Percentiles rank a stretch among this genome's conserved stretches.
Evolutionary conservation across 2,888 invertebrate genomes (phyloP).

Genomic region (Leucozona laternaria): DNA sequence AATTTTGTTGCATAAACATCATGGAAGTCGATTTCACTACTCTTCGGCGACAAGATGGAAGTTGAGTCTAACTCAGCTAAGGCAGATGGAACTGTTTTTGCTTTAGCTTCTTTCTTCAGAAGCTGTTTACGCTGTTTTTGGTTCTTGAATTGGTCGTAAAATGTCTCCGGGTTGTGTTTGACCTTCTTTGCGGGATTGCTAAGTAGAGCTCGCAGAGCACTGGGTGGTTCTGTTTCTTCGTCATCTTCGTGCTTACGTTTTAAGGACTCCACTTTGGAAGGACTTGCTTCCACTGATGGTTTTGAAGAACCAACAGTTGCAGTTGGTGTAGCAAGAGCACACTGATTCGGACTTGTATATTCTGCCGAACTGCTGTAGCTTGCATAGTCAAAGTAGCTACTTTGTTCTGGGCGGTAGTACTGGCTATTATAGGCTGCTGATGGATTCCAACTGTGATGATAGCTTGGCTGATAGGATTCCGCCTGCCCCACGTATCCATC

Average conservation of each 20-base stretch:
- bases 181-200: conserved; percentile 83
- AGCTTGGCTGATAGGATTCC: conserved; percentile 76
- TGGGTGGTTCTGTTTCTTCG: conserved; percentile 78
- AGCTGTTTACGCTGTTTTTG: conserved; percentile 76
- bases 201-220: conserved; percentile 86
- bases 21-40: conserved; percentile 81
- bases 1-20: conserved; percentile 80
- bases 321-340: background rate
- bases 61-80: conserved; percentile 69
- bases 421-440: conserved; percentile 67
- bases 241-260: conserved; percentile 53
- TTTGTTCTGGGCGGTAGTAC: conserved; percentile 54
- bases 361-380: conserved; percentile 66
- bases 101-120: conserved; percentile 67
- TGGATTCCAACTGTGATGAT: conserved; percentile 73
- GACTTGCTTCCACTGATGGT: background rate
- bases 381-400: conserved; percentile 73
- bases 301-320: background rate
- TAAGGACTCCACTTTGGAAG: background rate
- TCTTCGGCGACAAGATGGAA: conserved; percentile 80
- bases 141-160: conserved; percentile 80
- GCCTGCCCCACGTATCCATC: conserved; percentile 72
- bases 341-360: conserved; percentile 19
- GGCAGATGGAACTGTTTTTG: conserved; percentile 80
- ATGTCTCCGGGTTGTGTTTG: conserved; percentile 82